A percentile compares a stretch with the other conserved stretches of the same genome.
phyloP scores from a whole-genome alignment of 2,888 invertebrate species.

The Drosophila paranaensis region DNA sequence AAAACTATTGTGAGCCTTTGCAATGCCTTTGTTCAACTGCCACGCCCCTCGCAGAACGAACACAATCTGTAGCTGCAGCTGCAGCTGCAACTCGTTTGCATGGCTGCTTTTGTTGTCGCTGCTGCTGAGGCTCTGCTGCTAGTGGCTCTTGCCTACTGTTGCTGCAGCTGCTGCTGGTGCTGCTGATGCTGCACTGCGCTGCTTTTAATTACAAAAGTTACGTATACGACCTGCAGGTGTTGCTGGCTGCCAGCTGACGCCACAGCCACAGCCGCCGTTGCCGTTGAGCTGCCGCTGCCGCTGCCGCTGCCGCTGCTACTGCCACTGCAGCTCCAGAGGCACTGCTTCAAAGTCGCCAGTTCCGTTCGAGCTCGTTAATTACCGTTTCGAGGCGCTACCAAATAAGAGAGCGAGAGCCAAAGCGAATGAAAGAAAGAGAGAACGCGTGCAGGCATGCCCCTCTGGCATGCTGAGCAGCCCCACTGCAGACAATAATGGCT shows the following conservation, averaged over 20 bases:
- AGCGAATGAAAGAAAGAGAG: not conserved
- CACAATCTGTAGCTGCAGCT: slow-evolving; percentile 14
- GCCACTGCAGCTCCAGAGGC: slow-evolving; percentile 42
- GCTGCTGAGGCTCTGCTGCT: slow-evolving; percentile 12
- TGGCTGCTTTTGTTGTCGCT: slow-evolving; percentile 68
- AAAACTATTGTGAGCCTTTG: slow-evolving; percentile 68
- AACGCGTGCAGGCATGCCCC: not conserved
- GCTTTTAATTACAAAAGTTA: slow-evolving; percentile 80
- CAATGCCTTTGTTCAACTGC: slow-evolving; percentile 65
- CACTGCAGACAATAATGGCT: slow-evolving; percentile 51
- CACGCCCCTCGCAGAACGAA: slow-evolving; percentile 40
- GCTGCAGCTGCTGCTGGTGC: slow-evolving; percentile 10
- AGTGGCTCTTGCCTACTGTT: slow-evolving; percentile 15
- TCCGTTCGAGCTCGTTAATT: slow-evolving; percentile 78
- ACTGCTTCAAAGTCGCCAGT: slow-evolving; percentile 75
- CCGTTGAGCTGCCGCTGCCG: slow-evolving; percentile 3
- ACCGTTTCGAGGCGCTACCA: slow-evolving; percentile 50
- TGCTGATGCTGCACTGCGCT: slow-evolving; percentile 63
- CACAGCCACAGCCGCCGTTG: slow-evolving; percentile 8
- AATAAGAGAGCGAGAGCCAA: slow-evolving; percentile 18
- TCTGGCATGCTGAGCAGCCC: slow-evolving; percentile 3
- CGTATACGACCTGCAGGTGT: slow-evolving; percentile 78
- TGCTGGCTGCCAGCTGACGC: slow-evolving; percentile 40
- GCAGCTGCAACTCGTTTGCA: slow-evolving; percentile 68
- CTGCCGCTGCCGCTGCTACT: slow-evolving; percentile 1